Evolutionary conservation across 2,797 vertebrate genomes (phyloP), one percentile per base, ranked within the genome.

Genomic region (Megalops cyprinoides): DNA sequence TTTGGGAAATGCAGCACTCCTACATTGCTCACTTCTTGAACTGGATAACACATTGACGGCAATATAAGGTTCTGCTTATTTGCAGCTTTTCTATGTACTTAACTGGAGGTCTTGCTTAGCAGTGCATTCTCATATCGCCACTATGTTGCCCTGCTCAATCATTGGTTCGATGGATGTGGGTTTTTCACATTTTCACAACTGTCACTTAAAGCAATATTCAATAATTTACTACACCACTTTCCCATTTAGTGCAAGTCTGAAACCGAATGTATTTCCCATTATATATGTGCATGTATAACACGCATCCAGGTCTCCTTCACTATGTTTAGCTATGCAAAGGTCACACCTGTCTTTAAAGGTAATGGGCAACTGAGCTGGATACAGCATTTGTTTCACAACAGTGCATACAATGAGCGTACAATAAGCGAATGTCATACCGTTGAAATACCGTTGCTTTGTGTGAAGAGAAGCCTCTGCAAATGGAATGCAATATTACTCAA

Each of bases 371-470:
- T 8, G 67, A 44, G 67, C 20, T 31, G 12, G 67, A 20, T 44
- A 3, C 67, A 23, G 20, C 44, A 39, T 71, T 71, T 71, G 67
- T 6, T 44, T 23, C 39, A 23, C 67, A 71, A 44, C 44, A 6
- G 67, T 44, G 67, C 20, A 34, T 34, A 39, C 18, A 39, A 44
- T 44, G 44, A 44, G 42, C 67, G n/a, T n/a, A n/a, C n/a, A n/a
- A n/a, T n/a, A 18, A 34, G 15, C 67, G 44, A 71, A 71, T 71
- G 37, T 71, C 67, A 71, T 39, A n/a, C n/a, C n/a, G n/a, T n/a
- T n/a, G n/a, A n/a, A n/a, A 42, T 71, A 20, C n/a, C 42, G 1
- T 44, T 39, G 44, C 20, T 71, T 7, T 44, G 67, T 44, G 39
- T 1, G 10, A 44, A 44, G n/a, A n/a, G 8, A 23, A 71, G n/a